A percentile compares a stretch with the other conserved stretches of the same genome.
Conservation (phyloP, 2,888 invertebrate species). For the Lampropteryx suffumata region DNA sequence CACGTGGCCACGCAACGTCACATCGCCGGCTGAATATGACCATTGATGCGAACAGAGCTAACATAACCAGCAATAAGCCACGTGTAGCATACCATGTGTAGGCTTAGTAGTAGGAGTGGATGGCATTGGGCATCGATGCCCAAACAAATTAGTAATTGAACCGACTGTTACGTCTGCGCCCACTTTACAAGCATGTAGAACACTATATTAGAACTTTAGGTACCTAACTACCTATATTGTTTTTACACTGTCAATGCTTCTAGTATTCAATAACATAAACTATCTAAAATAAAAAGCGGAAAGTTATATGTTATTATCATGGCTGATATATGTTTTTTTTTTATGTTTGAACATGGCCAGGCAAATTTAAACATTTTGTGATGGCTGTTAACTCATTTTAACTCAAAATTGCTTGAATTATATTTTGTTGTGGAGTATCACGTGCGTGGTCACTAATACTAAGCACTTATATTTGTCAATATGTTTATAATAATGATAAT, state of each 20-base stretch:
- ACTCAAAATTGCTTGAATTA: no score
- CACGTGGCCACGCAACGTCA: constrained; percentile 38
- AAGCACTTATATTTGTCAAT: no score
- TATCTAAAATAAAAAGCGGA: constrained; percentile 18
- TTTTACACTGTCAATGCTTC: no score
- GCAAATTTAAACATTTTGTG: no score
- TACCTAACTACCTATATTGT: no score
- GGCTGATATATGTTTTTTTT: constrained; percentile 17
- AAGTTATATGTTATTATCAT: constrained; percentile 15
- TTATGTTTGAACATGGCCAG: constrained; percentile 27
- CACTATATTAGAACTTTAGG: not conserved
- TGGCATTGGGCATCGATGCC: constrained; percentile 32
- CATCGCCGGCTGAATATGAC: constrained; percentile 55
- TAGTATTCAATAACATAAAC: not conserved
- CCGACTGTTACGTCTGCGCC: constrained; percentile 38
- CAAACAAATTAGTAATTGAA: constrained; percentile 55
- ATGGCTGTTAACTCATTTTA: no score
- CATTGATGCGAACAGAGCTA: constrained; percentile 31
- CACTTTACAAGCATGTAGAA: constrained; percentile 14
- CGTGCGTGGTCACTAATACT: no score
- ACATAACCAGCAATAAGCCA: constrained; percentile 37
- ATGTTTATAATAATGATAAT: no score
- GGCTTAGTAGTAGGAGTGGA: constrained; percentile 25
- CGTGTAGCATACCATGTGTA: constrained; percentile 18
- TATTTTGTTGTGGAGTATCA: no score